A percentile compares a stretch with the other conserved stretches of the same genome.
Conservation (phyloP, 30 jellyfish, hydroid and myxozoan genomes). For the Aurelia sp. region DNA sequence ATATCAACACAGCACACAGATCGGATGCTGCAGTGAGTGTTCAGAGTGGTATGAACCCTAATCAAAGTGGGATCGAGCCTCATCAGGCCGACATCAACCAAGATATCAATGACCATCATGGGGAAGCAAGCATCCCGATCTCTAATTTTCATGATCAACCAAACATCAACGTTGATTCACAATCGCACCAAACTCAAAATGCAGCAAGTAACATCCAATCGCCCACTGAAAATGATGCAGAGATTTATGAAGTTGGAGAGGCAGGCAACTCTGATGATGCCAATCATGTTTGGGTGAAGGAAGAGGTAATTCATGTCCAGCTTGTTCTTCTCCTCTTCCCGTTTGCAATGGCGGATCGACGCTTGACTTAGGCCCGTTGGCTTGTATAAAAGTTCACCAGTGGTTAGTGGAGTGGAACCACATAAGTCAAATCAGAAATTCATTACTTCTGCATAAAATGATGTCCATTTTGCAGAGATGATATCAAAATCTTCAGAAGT, state of each 20-base stretch:
- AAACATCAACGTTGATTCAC: slow-evolving; percentile 45
- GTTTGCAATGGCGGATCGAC: neutral
- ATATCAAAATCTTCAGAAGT: too few relatives aligned
- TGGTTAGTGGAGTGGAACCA: too few relatives aligned
- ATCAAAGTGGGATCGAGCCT: slow-evolving; percentile 28
- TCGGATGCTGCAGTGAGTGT: slow-evolving; percentile 28
- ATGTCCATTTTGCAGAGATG: too few relatives aligned
- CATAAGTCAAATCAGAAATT: too few relatives aligned
- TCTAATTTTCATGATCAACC: slow-evolving; percentile 59
- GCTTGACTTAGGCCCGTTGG: too few relatives aligned
- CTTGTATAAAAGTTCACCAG: too few relatives aligned
- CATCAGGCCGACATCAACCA: slow-evolving; percentile 28
- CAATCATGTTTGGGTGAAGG: slow-evolving; percentile 70
- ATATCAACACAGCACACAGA: slow-evolving; percentile 34
- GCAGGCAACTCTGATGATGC: slow-evolving; percentile 38
- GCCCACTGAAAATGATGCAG: slow-evolving; percentile 55
- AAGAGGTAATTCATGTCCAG: slow-evolving; percentile 22
- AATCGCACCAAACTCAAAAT: slow-evolving; percentile 46
- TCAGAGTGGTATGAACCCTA: slow-evolving; percentile 16
- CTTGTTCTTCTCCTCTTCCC: neutral
- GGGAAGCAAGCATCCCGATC: slow-evolving; percentile 53
- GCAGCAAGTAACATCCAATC: slow-evolving; percentile 17
- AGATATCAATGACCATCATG: slow-evolving; percentile 41
- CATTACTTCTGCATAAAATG: too few relatives aligned
- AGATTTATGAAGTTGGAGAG: slow-evolving; percentile 48